phyloP scores from a whole-genome alignment of 1,140 invertebrate genomes.

The Subanguina moxae region DNA sequence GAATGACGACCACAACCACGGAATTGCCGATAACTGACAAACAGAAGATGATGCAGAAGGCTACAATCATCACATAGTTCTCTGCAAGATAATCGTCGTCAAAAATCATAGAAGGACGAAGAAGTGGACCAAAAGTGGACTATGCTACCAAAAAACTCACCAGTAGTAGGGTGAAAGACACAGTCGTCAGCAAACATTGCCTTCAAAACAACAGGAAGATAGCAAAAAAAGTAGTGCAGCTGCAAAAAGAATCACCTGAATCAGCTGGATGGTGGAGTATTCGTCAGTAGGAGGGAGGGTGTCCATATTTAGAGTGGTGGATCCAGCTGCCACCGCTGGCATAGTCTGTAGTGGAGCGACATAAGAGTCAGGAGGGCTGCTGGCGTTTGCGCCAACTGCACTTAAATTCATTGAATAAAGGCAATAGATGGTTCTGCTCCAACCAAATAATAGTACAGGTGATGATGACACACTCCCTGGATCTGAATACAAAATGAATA shows the following conservation, averaged over 20 bases:
- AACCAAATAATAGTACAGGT: background rate
- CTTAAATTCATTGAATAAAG: background rate
- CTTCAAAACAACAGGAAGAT: background rate
- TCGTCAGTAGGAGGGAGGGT: background rate
- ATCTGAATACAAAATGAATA: background rate
- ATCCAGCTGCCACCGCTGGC: background rate
- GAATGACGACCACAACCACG: slow-evolving; percentile 48
- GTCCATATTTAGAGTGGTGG: background rate
- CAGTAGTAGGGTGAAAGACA: slow-evolving; percentile 34
- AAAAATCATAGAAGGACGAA: too few relatives aligned
- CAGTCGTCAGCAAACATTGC: slow-evolving; percentile 40
- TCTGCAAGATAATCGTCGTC: slow-evolving; percentile 5
- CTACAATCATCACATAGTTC: slow-evolving; percentile 47
- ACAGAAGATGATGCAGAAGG: slow-evolving; percentile 37
- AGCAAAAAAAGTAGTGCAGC: too few relatives aligned
- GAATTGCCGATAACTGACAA: slow-evolving; percentile 50
- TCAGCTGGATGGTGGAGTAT: slow-evolving; percentile 11
- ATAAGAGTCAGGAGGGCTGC: background rate
- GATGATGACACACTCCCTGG: background rate
- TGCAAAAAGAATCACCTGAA: background rate
- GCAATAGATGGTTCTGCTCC: too few relatives aligned
- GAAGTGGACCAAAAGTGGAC: too few relatives aligned
- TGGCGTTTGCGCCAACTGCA: slow-evolving; percentile 1
- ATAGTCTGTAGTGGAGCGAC: background rate
- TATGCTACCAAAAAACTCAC: background rate